Base-by-base conservation (phyloP, 1,140 invertebrate genomes). In the Odontomachus brunneus region DNA sequence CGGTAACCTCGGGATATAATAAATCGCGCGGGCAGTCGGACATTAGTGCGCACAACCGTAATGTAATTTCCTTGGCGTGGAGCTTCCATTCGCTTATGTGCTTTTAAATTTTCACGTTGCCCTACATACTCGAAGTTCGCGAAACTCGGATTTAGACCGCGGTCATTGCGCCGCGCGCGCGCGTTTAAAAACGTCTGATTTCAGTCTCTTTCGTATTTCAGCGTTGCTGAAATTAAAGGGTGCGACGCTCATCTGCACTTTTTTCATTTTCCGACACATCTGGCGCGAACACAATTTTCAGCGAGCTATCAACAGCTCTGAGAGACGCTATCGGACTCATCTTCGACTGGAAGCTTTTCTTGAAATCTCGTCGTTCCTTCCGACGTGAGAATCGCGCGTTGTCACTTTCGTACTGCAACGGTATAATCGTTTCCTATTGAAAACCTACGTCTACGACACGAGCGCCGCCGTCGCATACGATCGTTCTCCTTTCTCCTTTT, bases 401-500 rank as follows among this genome's bases (percentile, higher is more conserved):
- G 38, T 71, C 24, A 80, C 15, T 76, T 74, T 82, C 59, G 17
- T 38, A 57, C 12, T 11, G 19, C 69, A 48, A 33, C 49, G 29
- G 60, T 22, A 57, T 53, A 59, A 84, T 65, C 49, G 75, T 82
- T 75, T 73, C 63, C 60, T 57, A 62, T 59, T 44, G 33, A 85
- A n/a, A 80, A 67, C 55, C n/a, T 55, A 71, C 15, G 75, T 83
- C 86, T 87, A 84, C 83, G 62, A 84, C 87, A 81, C 86, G 67
- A 87, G 62, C 85, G 57, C 71, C 82, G 74, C 69, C 62, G 83
- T 82, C 75, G 72, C 85, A 26, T 84, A 76, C 86, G 82, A 81
- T 84, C 81, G 66, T 76, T 62, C 65, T 86, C 83, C 72, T 87
- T 65, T 76, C 72, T 83, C 55, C 82, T 86, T 83, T 85, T 73